These are phyloP conservation scores for Chloropsis cyanopogon DNA, from an alignment of 2,113 vertebrate species.

Conservation along the genomic window DNA sequence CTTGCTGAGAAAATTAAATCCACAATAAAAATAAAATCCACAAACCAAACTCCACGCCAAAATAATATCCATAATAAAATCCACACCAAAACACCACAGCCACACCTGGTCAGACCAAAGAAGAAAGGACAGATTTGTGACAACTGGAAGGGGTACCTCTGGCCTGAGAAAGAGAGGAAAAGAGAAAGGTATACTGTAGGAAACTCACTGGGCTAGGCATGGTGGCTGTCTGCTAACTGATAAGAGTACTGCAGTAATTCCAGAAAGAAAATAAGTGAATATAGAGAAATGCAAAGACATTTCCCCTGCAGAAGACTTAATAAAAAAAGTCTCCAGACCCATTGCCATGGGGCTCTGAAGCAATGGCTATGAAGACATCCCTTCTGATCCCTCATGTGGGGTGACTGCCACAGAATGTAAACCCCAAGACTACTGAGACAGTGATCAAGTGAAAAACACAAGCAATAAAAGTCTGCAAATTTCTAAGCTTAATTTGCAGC, in stretches of 20 bases:
- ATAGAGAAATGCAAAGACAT: neutral
- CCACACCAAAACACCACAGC: neutral
- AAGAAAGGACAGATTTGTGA: neutral
- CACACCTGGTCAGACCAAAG: neutral
- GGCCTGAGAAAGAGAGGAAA: neutral
- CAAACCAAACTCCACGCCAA: neutral
- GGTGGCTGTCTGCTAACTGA: neutral
- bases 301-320: neutral
- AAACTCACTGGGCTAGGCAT: neutral
- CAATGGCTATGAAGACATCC: neutral
- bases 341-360: neutral
- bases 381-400: neutral
- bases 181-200: neutral
- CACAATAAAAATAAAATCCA: neutral
- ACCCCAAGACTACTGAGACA: neutral
- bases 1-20: neutral
- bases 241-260: neutral
- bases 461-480: neutral
- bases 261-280: neutral
- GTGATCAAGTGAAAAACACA: neutral
- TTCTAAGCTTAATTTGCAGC: neutral
- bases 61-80: neutral
- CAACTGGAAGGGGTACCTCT: neutral
- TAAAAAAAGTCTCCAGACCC: neutral
- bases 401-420: neutral